Evolutionary conservation across 1,140 invertebrate species (phyloP).

Genomic region (Dufourea novaeangliae): DNA sequence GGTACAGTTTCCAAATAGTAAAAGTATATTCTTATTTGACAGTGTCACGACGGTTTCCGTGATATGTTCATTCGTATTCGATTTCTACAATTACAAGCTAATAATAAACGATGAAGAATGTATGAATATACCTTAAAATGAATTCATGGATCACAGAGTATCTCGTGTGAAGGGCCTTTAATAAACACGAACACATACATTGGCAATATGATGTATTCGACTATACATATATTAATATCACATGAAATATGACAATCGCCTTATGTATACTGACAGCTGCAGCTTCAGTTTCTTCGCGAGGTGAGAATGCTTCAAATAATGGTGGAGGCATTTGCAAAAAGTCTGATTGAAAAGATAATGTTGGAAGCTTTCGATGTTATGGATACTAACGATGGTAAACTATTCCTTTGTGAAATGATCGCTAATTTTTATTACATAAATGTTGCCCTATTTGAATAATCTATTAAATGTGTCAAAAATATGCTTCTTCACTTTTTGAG

Average conservation of each 20-base stretch:
- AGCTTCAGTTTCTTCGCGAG: slow-evolving; percentile 40
- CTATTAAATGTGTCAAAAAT: too few relatives aligned
- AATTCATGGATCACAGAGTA: too few relatives aligned
- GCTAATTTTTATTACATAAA: neutral
- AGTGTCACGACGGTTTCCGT: too few relatives aligned
- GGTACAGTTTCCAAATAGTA: neutral
- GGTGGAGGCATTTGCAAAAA: slow-evolving; percentile 62
- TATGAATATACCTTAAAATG: too few relatives aligned
- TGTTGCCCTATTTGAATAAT: neutral
- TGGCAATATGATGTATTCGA: slow-evolving; percentile 8
- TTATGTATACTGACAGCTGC: neutral
- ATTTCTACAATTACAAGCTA: too few relatives aligned
- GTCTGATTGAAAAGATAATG: slow-evolving; percentile 63
- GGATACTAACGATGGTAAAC: slow-evolving; percentile 51
- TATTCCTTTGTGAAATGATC: neutral
- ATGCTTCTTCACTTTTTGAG: neutral
- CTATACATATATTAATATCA: neutral
- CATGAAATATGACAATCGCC: slow-evolving; percentile 36
- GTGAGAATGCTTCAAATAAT: slow-evolving; percentile 57
- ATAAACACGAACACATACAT: too few relatives aligned
- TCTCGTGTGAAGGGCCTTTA: too few relatives aligned
- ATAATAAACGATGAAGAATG: too few relatives aligned
- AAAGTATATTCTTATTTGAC: too few relatives aligned
- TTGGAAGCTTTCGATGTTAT: slow-evolving; percentile 58
- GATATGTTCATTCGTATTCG: too few relatives aligned